These are phyloP conservation scores for Fragariocoptes setiger DNA, from an alignment of 1,140 invertebrate species.

Conservation along the genomic window DNA sequence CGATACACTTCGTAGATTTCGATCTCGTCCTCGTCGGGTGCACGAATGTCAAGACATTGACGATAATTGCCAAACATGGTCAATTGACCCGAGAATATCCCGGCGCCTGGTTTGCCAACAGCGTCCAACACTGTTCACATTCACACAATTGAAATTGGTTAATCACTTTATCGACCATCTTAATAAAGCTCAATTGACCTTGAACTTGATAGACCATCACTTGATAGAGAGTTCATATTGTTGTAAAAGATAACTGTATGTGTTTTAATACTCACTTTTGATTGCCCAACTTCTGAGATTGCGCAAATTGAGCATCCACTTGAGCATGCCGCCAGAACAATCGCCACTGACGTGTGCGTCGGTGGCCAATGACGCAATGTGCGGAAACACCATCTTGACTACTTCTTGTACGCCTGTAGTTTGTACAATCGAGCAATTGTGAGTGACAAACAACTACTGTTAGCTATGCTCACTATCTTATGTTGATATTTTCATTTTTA, in stretches of 20 bases:
- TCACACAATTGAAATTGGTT: not conserved
- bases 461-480: no score
- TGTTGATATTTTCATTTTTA: no score
- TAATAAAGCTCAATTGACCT: no score
- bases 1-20: not conserved
- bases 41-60: constrained; percentile 1
- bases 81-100: constrained; percentile 1
- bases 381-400: constrained; percentile 6
- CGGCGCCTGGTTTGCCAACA: not conserved
- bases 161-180: not conserved
- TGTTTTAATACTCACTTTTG: constrained; percentile 11
- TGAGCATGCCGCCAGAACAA: constrained; percentile 11
- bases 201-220: no score
- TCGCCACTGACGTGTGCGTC: constrained; percentile 12
- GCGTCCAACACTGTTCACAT: not conserved
- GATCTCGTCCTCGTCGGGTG: not conserved
- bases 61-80: constrained; percentile 2
- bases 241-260: no score
- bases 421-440: no score
- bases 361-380: constrained; percentile 8
- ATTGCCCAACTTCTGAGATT: constrained; percentile 11
- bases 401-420: constrained; percentile 7
- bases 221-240: no score
- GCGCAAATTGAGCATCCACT: constrained; percentile 10
- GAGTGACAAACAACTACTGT: no score